Conservation (phyloP, 2,888 invertebrate species). For the Alentia gelatinosa region DNA sequence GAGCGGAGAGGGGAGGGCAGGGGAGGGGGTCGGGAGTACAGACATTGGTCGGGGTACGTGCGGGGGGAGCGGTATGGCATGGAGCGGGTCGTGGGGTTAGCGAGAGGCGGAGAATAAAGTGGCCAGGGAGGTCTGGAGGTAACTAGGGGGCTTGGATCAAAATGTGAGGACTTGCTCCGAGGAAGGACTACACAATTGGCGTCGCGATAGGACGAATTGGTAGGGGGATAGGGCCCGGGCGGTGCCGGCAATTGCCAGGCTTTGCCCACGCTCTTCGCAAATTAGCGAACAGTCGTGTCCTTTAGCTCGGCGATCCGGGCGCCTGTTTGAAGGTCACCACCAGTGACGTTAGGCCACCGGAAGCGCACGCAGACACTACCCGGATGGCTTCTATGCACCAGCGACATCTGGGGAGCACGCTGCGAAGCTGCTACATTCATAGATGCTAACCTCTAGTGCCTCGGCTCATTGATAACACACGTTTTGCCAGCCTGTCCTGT, state of each 20-base stretch:
- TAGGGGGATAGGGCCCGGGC: neutral
- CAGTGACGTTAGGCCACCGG: neutral
- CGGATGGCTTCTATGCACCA: neutral
- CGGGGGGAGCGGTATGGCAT: too few species aligned
- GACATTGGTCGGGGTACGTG: too few species aligned
- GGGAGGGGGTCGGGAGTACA: too few species aligned
- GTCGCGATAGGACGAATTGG: neutral
- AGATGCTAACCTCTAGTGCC: too few species aligned
- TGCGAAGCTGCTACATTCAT: neutral
- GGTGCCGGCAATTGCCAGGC: neutral
- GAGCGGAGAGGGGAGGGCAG: too few species aligned
- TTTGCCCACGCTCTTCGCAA: neutral
- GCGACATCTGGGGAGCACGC: neutral
- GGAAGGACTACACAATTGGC: neutral
- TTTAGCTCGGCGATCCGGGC: neutral
- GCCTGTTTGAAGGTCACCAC: constrained; percentile 18
- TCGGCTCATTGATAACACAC: too few species aligned
- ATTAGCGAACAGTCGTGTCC: neutral
- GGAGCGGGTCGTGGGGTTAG: too few species aligned
- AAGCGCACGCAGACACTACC: neutral
- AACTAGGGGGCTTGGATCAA: neutral
- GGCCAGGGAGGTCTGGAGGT: too few species aligned
- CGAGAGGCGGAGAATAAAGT: too few species aligned
- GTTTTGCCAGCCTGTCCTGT: too few species aligned
- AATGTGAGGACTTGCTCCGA: neutral